Conservation (phyloP, 2,797 vertebrate genomes). For the Cyclura pinguis region DNA sequence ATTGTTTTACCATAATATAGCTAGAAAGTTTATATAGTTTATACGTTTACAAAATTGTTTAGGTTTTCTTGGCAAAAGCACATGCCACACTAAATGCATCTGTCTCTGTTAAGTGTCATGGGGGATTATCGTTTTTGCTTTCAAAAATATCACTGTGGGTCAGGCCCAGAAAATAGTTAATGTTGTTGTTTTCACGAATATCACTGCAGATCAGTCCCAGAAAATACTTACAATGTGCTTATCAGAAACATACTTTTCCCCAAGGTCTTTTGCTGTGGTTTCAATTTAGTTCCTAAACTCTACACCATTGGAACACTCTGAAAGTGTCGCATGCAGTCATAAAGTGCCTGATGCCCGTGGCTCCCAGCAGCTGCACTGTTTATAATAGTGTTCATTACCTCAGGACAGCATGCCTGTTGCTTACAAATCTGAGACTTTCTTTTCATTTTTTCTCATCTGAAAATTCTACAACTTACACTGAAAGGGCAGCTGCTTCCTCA, state of each 20-base stretch:
- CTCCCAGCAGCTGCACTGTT: neutral
- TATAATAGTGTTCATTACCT: constrained; percentile 25
- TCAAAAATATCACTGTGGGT: constrained; percentile 1
- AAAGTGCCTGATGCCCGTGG: neutral
- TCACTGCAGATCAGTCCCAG: constrained; percentile 2
- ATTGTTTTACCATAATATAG: too few species aligned
- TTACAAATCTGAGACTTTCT: neutral
- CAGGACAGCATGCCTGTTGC: constrained; percentile 14
- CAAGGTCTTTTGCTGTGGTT: neutral
- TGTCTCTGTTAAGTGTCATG: neutral
- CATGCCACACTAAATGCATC: neutral
- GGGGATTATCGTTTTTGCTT: neutral
- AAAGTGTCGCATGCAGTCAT: constrained; percentile 5
- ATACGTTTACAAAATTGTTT: too few species aligned
- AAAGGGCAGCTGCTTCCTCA: neutral
- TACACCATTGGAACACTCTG: constrained; percentile 23
- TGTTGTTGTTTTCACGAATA: constrained; percentile 23
- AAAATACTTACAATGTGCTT: neutral
- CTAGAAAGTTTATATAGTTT: too few species aligned
- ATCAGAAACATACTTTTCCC: neutral
- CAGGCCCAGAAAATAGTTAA: constrained; percentile 7
- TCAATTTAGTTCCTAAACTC: constrained; percentile 29
- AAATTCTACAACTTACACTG: neutral
- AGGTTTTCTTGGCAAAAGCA: too few species aligned
- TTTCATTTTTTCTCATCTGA: constrained; percentile 23